phyloP scores from a whole-genome alignment of 2,888 invertebrate species.

The Helleia helle region DNA sequence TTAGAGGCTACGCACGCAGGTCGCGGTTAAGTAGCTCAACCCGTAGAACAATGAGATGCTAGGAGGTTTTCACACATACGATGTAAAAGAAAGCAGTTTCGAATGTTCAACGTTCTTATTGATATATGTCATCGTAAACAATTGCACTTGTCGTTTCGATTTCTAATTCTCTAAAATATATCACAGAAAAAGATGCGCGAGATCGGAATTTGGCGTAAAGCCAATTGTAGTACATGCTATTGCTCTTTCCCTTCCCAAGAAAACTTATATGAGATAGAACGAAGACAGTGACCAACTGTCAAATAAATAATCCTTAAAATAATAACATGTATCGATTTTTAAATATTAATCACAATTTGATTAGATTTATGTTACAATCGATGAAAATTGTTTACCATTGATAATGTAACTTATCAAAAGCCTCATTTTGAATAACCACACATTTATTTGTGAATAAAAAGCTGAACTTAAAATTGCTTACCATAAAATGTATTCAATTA shows the following conservation, averaged over 20 bases:
- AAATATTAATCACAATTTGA: background rate
- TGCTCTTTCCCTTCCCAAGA: conserved; percentile 59
- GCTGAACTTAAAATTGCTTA: conserved; percentile 1
- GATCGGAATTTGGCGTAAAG: conserved; percentile 56
- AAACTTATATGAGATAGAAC: conserved; percentile 51
- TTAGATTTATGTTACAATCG: background rate
- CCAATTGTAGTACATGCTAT: conserved; percentile 41
- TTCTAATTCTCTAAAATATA: conserved; percentile 50
- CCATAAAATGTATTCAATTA: conserved; percentile 1
- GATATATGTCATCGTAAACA: background rate
- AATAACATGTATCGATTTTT: background rate
- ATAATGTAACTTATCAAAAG: background rate
- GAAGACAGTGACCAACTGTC: conserved; percentile 31
- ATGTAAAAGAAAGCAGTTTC: too few species aligned
- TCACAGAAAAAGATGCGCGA: conserved; percentile 55
- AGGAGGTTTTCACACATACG: too few species aligned
- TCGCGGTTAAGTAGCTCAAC: too few species aligned
- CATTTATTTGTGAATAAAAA: background rate
- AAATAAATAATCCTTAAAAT: conserved; percentile 4
- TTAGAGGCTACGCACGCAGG: too few species aligned
- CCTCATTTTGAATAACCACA: background rate
- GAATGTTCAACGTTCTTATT: too few species aligned
- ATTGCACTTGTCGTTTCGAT: conserved; percentile 10
- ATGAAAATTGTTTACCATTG: too few species aligned
- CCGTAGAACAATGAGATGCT: too few species aligned